Percentiles rank a stretch among this genome's conserved stretches.
Conservation (phyloP, 2,797 vertebrate genomes). For the Chelon auratus region DNA sequence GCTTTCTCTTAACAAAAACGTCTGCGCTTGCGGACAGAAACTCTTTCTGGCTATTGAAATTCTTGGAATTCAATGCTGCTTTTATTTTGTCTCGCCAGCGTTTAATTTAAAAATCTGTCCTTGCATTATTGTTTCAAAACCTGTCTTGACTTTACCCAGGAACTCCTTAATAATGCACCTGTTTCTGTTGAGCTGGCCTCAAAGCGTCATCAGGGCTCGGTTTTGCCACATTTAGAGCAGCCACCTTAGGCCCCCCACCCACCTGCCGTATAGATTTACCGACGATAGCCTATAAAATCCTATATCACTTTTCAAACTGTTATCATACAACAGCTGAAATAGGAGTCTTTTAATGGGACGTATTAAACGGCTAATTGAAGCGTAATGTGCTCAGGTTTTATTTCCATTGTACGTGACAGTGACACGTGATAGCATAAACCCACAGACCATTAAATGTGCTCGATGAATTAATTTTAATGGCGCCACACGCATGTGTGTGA, state of each 20-base stretch:
- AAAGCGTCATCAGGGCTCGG: constrained; percentile 35
- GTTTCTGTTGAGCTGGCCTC: not conserved
- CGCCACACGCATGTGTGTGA: constrained; percentile 32
- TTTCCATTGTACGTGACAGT: constrained; percentile 75
- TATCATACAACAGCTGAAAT: constrained; percentile 74
- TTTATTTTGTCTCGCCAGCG: not conserved
- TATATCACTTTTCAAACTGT: constrained; percentile 76
- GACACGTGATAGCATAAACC: constrained; percentile 75
- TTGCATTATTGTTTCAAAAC: not conserved
- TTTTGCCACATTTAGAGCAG: constrained; percentile 49
- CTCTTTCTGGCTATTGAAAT: not conserved
- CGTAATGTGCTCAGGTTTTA: constrained; percentile 77
- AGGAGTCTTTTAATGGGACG: constrained; percentile 71
- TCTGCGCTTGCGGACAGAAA: not conserved
- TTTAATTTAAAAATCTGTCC: not conserved
- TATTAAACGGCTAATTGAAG: constrained; percentile 82
- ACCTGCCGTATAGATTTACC: constrained; percentile 76
- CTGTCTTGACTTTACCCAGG: not conserved
- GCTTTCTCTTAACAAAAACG: not conserved
- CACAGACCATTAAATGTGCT: constrained; percentile 76
- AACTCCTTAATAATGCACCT: not conserved
- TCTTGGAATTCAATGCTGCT: not conserved
- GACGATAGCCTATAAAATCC: constrained; percentile 73
- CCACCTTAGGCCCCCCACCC: constrained; percentile 24
- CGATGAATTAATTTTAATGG: constrained; percentile 73